Evolutionary conservation across 2,888 invertebrate genomes (phyloP).

Genomic region (Volucella zonaria): DNA sequence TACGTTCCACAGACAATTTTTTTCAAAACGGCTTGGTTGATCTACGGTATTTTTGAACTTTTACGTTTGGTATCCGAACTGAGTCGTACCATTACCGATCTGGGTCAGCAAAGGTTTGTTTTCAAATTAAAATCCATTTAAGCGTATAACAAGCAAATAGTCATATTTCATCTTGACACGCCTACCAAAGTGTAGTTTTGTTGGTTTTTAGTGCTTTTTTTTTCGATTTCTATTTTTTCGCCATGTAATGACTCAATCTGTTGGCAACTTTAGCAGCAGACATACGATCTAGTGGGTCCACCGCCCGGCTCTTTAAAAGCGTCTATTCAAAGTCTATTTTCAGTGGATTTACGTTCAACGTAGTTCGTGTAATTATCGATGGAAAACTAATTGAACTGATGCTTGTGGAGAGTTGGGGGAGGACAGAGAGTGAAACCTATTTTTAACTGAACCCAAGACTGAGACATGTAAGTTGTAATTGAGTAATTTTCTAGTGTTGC

Average conservation of each 20-base stretch:
- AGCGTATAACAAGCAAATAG: slow-evolving; percentile 64
- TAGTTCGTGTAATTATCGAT: slow-evolving; percentile 69
- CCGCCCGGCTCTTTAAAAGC: slow-evolving; percentile 37
- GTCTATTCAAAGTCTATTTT: slow-evolving; percentile 30
- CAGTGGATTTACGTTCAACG: slow-evolving; percentile 35
- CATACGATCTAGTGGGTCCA: slow-evolving; percentile 7
- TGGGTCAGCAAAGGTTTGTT: slow-evolving; percentile 60
- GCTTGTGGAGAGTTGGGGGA: slow-evolving; percentile 35
- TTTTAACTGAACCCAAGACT: not conserved
- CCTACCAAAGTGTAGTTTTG: slow-evolving; percentile 49
- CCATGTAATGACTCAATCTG: slow-evolving; percentile 62
- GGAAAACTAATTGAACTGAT: slow-evolving; percentile 70
- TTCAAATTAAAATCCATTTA: slow-evolving; percentile 68
- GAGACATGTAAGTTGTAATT: slow-evolving; percentile 59
- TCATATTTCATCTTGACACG: slow-evolving; percentile 69
- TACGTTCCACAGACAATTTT: no score
- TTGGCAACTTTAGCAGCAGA: slow-evolving; percentile 23
- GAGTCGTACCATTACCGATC: slow-evolving; percentile 31
- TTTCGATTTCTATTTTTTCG: slow-evolving; percentile 3
- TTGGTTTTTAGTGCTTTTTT: slow-evolving; percentile 18
- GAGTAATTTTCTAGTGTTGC: slow-evolving; percentile 65
- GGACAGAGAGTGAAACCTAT: slow-evolving; percentile 12
- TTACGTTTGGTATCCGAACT: not conserved
- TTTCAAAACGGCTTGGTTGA: not conserved
- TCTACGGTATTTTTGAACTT: slow-evolving; percentile 4